Conservation (phyloP, 2,113 vertebrate species). For the Boleophthalmus pectinirostris region DNA sequence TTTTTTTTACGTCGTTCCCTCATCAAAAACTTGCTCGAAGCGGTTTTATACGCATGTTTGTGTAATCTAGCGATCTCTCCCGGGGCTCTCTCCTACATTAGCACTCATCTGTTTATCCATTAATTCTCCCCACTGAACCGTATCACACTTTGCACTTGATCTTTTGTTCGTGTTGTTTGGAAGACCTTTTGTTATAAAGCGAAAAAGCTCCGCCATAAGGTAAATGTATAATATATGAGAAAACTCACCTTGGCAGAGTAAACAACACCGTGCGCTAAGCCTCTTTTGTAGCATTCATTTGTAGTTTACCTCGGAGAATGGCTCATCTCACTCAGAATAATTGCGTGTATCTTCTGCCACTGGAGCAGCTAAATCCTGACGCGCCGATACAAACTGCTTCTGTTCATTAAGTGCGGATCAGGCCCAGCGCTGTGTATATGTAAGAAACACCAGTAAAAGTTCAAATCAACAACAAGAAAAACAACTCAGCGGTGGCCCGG, state of each 20-base stretch:
- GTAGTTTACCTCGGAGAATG: neutral
- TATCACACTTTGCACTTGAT: neutral
- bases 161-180: neutral
- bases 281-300: neutral
- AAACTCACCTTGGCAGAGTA: constrained; percentile 1
- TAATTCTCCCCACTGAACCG: neutral
- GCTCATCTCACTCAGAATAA: neutral
- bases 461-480: constrained; percentile 1
- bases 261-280: neutral
- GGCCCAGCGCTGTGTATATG: neutral
- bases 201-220: neutral
- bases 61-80: too few relatives aligned
- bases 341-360: neutral
- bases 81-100: too few relatives aligned
- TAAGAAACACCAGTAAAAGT: neutral
- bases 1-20: too few relatives aligned
- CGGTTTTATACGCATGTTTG: too few relatives aligned
- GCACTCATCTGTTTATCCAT: too few relatives aligned
- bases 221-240: constrained; percentile 4
- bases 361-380: neutral
- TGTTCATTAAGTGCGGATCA: neutral
- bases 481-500: neutral
- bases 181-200: neutral
- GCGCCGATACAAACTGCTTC: neutral
- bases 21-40: too few relatives aligned